Conservation (phyloP, 2,797 vertebrate species). For the Leontopithecus rosalia region DNA sequence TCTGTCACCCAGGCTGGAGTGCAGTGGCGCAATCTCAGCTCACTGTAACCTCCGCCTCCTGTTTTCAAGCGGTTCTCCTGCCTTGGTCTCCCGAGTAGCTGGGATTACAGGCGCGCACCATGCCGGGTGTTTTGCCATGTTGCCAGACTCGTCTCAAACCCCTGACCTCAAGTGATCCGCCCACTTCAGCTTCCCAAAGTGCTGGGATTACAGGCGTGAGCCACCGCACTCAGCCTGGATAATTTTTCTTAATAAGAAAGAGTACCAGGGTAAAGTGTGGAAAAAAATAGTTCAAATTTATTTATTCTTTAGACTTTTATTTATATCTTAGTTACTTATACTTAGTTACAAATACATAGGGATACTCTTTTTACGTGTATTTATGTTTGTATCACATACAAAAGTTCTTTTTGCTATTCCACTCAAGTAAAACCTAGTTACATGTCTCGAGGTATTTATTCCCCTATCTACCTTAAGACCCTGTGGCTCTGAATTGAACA, state of each 20-base stretch:
- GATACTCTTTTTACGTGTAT: not conserved
- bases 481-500: not conserved
- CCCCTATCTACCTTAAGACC: not conserved
- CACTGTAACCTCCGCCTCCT: too few species aligned
- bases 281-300: slow-evolving; percentile 6
- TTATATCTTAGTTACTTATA: not conserved
- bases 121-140: too few species aligned
- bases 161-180: too few species aligned
- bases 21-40: too few species aligned
- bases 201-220: too few species aligned
- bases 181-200: too few species aligned
- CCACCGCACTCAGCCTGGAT: not conserved
- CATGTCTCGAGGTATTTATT: not conserved
- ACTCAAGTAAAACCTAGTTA: not conserved
- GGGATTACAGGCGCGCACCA: too few species aligned
- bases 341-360: not conserved
- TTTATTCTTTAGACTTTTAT: not conserved
- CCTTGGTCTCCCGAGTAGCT: too few species aligned
- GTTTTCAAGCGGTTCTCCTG: too few species aligned
- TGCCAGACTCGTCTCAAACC: too few species aligned
- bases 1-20: too few species aligned
- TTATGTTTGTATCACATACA: not conserved
- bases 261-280: not conserved
- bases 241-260: slow-evolving; percentile 14
- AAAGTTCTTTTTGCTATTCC: not conserved